A percentile compares a stretch with the other conserved stretches of the same genome.
Conservation (phyloP, 1,140 invertebrate species). For the Pachypeltis micranthus region DNA sequence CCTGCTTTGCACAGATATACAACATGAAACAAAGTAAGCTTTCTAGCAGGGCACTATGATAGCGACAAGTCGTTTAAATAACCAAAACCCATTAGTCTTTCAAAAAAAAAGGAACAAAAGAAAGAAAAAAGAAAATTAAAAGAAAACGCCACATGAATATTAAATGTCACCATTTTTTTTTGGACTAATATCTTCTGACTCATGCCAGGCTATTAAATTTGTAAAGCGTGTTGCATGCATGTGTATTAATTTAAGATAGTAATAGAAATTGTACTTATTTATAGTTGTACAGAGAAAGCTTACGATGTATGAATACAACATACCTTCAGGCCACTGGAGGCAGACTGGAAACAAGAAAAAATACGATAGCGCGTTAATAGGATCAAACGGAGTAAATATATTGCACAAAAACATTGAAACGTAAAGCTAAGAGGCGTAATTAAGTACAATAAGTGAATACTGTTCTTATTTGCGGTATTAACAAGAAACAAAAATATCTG, state of each 20-base stretch:
- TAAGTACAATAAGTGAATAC: too few species aligned
- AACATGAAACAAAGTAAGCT: slow-evolving; percentile 12
- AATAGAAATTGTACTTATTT: slow-evolving; percentile 19
- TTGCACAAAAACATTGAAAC: too few species aligned
- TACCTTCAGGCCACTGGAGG: slow-evolving; percentile 78
- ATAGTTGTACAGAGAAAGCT: slow-evolving; percentile 17
- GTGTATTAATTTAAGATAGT: slow-evolving; percentile 30
- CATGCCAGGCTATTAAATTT: slow-evolving; percentile 28
- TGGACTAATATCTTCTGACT: slow-evolving; percentile 23
- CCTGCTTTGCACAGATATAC: slow-evolving; percentile 19
- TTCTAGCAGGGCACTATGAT: slow-evolving; percentile 20
- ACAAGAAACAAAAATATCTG: too few species aligned
- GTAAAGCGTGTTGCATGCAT: slow-evolving; percentile 32
- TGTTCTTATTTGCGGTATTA: too few species aligned
- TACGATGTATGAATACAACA: slow-evolving; percentile 16
- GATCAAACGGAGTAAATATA: too few species aligned
- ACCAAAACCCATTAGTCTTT: slow-evolving; percentile 21
- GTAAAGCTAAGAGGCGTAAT: too few species aligned
- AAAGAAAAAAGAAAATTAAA: too few species aligned
- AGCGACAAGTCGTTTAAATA: slow-evolving; percentile 19
- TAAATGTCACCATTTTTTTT: slow-evolving; percentile 17
- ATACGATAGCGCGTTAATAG: too few species aligned
- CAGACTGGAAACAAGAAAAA: slow-evolving; percentile 57
- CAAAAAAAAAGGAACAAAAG: too few species aligned
- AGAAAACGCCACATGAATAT: slow-evolving; percentile 21